Conservation (phyloP, 2,113 vertebrate species). For the Tetrao urogallus region DNA sequence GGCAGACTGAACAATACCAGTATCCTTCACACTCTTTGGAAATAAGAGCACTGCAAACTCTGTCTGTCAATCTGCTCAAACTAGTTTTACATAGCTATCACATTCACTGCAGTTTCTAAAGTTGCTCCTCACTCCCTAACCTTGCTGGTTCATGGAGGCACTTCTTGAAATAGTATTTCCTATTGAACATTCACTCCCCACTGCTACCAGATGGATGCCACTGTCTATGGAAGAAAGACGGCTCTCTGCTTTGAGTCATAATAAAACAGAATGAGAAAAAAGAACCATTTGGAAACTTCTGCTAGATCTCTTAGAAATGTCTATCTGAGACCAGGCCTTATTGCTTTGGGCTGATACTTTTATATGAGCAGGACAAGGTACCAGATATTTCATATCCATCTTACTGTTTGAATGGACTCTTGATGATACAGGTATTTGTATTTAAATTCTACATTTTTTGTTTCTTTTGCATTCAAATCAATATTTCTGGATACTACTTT, state of each 20-base stretch:
- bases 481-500: background rate
- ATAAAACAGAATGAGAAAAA: slow-evolving; percentile 10
- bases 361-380: background rate
- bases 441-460: background rate
- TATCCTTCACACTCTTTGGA: background rate
- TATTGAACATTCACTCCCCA: background rate
- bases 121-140: background rate
- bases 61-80: background rate
- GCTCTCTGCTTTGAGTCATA: background rate
- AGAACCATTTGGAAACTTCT: background rate
- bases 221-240: background rate
- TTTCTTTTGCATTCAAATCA: background rate
- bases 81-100: background rate
- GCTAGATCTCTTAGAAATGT: background rate
- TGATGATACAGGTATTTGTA: background rate
- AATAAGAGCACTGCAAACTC: background rate
- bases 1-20: background rate
- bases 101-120: background rate
- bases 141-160: background rate
- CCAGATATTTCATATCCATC: background rate
- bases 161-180: background rate
- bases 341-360: background rate
- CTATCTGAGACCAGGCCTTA: background rate
- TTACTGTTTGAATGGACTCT: background rate
- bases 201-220: background rate